phyloP scores from a whole-genome alignment of 53 echinoderm and acorn worm genomes.

The Paracentrotus lividus region DNA sequence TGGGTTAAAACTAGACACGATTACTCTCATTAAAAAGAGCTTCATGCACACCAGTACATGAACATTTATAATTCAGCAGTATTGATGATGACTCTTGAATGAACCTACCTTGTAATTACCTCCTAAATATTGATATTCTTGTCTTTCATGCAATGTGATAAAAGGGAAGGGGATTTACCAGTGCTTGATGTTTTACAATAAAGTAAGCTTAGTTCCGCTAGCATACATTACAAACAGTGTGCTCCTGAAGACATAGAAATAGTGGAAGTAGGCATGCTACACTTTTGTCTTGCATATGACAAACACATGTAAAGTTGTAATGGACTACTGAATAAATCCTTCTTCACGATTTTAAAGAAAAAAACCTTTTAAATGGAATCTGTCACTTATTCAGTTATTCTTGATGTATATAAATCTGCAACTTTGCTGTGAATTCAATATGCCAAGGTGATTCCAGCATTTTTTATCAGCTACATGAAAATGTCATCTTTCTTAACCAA shows the following conservation, averaged over 20 bases:
- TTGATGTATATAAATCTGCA: too few relatives aligned
- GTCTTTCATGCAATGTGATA: conserved; percentile 27
- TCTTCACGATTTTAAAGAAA: background rate
- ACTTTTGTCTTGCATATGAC: background rate
- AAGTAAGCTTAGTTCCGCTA: background rate
- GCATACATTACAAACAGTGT: conserved; percentile 9
- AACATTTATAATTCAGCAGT: conserved; percentile 49
- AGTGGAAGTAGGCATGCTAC: background rate
- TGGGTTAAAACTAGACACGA: too few relatives aligned
- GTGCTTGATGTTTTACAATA: conserved; percentile 43
- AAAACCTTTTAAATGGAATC: background rate
- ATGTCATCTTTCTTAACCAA: too few relatives aligned
- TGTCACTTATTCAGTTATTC: background rate
- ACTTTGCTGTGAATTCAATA: too few relatives aligned
- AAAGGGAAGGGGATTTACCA: conserved; percentile 10
- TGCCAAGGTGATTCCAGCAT: background rate
- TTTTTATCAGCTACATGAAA: too few relatives aligned
- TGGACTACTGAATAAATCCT: background rate
- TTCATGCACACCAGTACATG: background rate
- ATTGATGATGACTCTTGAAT: background rate
- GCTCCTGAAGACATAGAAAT: too few relatives aligned
- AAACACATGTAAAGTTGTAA: conserved; percentile 7
- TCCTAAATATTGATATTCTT: conserved; percentile 53
- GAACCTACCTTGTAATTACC: conserved; percentile 35
- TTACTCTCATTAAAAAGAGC: background rate